These are phyloP conservation scores for Ypsolopha sequella DNA, from an alignment of 2,888 invertebrate genomes.

Conservation along the genomic window DNA sequence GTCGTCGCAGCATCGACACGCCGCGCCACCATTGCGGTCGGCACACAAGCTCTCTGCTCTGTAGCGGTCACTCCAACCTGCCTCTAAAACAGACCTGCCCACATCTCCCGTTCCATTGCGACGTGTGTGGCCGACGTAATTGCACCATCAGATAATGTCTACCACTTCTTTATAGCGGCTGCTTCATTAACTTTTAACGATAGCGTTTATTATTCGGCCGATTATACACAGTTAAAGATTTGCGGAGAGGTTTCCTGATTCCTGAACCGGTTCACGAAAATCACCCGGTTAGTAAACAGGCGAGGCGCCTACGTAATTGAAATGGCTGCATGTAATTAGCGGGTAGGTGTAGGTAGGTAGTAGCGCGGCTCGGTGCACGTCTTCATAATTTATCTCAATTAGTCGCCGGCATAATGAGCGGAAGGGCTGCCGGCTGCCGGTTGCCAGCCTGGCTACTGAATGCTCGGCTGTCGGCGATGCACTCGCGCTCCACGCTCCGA, in stretches of 20 bases:
- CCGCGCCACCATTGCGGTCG: conserved; percentile 18
- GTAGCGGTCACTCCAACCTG: conserved; percentile 26
- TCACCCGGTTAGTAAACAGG: neutral
- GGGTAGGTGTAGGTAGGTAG: conserved; percentile 46
- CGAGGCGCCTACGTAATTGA: conserved; percentile 36
- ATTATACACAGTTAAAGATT: neutral
- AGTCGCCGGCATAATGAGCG: conserved; percentile 56
- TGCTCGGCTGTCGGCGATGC: conserved; percentile 4
- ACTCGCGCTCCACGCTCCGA: conserved; percentile 9
- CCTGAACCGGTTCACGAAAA: neutral
- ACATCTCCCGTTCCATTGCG: conserved; percentile 18
- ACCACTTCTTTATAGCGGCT: conserved; percentile 23
- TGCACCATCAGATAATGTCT: conserved; percentile 1
- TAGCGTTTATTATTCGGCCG: conserved; percentile 5
- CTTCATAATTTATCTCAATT: conserved; percentile 68
- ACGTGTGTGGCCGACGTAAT: conserved; percentile 11
- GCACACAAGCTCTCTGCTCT: conserved; percentile 26
- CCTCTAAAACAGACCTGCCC: conserved; percentile 9
- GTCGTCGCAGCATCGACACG: neutral
- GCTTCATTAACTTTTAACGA: conserved; percentile 32
- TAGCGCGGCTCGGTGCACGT: conserved; percentile 49
- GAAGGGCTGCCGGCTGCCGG: conserved; percentile 35
- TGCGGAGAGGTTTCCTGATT: neutral
- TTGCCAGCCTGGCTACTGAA: conserved; percentile 7
- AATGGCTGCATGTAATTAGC: conserved; percentile 61